phyloP scores from a whole-genome alignment of 2,797 vertebrate genomes.

The Pseudotriccus pelzelni region DNA sequence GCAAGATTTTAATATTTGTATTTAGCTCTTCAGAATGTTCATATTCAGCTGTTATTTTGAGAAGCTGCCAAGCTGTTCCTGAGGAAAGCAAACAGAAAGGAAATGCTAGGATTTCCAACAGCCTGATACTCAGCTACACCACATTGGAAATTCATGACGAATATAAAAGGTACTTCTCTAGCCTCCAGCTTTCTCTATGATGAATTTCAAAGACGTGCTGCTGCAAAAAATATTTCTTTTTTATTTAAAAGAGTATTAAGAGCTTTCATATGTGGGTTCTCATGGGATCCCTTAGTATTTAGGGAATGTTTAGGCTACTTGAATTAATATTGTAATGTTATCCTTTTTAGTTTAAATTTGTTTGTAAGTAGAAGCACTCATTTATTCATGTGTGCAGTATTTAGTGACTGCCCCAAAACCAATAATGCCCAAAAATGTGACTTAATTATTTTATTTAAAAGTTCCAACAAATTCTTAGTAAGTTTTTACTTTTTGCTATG shows the following conservation, averaged over 20 bases:
- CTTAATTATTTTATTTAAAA: background rate
- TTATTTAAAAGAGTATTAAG: background rate
- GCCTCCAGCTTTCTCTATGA: background rate
- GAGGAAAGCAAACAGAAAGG: conserved; percentile 28
- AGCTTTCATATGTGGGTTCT: conserved; percentile 21
- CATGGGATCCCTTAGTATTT: background rate
- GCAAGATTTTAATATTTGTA: background rate
- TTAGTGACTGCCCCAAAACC: background rate
- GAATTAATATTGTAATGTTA: background rate
- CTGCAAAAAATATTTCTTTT: background rate
- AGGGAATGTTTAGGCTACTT: background rate
- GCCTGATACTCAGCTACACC: background rate
- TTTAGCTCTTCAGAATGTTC: conserved; percentile 24
- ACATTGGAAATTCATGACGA: conserved; percentile 4
- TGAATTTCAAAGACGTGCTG: conserved; percentile 32
- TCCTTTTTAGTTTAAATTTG: background rate
- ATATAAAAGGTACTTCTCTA: conserved; percentile 37
- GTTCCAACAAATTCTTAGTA: background rate
- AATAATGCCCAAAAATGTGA: background rate
- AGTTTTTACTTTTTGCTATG: background rate
- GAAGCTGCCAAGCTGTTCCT: conserved; percentile 38
- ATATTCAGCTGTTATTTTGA: background rate
- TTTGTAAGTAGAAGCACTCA: background rate
- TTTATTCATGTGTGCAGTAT: background rate
- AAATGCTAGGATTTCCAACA: conserved; percentile 29